These are phyloP conservation scores for Brachionus angularis DNA, from an alignment of 1,140 invertebrate species.

Conservation along the genomic window DNA sequence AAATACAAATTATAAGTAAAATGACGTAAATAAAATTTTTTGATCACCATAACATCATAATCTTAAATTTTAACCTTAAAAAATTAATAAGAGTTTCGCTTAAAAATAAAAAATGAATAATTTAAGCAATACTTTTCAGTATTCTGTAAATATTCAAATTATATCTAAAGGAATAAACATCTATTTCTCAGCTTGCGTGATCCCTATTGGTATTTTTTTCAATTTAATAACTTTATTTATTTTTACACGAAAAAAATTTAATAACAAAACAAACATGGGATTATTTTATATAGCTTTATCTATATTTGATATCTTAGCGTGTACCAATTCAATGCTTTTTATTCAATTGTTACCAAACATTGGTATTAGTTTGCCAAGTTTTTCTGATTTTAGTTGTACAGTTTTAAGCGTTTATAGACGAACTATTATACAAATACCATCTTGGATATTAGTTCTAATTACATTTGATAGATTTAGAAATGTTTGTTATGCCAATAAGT, in stretches of 20 bases:
- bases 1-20: too few relatives aligned
- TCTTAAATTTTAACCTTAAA: too few relatives aligned
- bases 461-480: constrained; percentile 5
- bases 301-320: neutral
- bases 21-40: too few relatives aligned
- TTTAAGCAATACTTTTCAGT: neutral
- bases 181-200: neutral
- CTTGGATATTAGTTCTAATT: neutral
- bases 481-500: constrained; percentile 4
- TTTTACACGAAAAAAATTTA: neutral
- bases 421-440: constrained; percentile 16
- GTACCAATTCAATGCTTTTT: neutral
- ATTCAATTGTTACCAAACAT: neutral
- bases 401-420: neutral
- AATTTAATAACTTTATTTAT: constrained; percentile 7
- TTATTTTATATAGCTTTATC: neutral
- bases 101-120: constrained; percentile 8
- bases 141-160: too few relatives aligned
- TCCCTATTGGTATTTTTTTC: neutral
- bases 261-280: constrained; percentile 15
- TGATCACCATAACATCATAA: too few relatives aligned
- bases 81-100: too few relatives aligned
- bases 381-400: neutral
- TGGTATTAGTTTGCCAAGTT: neutral
- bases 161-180: constrained; percentile 4